Conservation (phyloP, 2,888 invertebrate species). For the Cheilosia soror region DNA sequence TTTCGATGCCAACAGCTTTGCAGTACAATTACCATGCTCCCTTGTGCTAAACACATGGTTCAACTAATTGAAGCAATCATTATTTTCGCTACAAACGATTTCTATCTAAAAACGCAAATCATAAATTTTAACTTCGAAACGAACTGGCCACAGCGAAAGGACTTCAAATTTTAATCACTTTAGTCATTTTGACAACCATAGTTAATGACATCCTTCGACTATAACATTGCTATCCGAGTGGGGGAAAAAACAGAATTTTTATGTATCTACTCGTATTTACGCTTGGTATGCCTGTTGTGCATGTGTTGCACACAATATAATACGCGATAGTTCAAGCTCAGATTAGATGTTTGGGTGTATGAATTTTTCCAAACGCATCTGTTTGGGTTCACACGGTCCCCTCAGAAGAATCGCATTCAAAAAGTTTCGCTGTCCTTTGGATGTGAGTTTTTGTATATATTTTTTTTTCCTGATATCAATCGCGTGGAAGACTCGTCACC, state of each 20-base stretch:
- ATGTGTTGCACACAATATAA: constrained; percentile 22
- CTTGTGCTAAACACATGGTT: constrained; percentile 37
- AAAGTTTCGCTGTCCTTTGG: constrained; percentile 58
- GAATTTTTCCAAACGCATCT: constrained; percentile 39
- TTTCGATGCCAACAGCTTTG: neutral
- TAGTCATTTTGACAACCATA: constrained; percentile 61
- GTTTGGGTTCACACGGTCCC: constrained; percentile 59
- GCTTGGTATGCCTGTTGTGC: constrained; percentile 23
- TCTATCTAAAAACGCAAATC: constrained; percentile 64
- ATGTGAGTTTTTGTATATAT: constrained; percentile 17
- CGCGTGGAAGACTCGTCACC: constrained; percentile 68
- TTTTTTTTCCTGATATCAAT: constrained; percentile 60
- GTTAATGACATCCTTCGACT: constrained; percentile 70
- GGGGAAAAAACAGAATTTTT: neutral
- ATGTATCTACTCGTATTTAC: constrained; percentile 12
- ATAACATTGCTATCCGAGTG: constrained; percentile 45
- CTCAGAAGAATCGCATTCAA: constrained; percentile 39
- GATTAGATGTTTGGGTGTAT: constrained; percentile 50
- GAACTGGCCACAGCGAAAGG: constrained; percentile 32
- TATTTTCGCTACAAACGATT: constrained; percentile 40
- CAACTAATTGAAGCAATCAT: constrained; percentile 56
- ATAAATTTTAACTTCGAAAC: constrained; percentile 64
- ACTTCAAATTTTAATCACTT: constrained; percentile 61
- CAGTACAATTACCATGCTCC: neutral
- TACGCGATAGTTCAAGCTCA: constrained; percentile 36